These are phyloP conservation scores for Molossus molossus DNA, from an alignment of 2,797 vertebrate species.

Conservation along the genomic window DNA sequence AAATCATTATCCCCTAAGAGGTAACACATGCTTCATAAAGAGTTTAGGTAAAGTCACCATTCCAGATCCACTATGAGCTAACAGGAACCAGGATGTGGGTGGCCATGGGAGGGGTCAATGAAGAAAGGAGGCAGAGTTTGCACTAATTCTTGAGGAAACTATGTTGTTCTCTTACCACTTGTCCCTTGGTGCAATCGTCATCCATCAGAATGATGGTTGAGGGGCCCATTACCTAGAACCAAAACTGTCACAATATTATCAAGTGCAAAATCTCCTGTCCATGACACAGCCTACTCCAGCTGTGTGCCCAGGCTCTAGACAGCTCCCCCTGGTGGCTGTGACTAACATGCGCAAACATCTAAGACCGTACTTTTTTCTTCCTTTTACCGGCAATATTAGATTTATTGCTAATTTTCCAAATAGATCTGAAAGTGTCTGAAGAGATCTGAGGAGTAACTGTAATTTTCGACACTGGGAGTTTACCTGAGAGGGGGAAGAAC, in stretches of 20 bases:
- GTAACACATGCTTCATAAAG: background rate
- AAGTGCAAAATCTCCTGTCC: background rate
- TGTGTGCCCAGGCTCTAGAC: background rate
- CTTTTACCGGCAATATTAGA: constrained; percentile 77
- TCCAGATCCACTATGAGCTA: background rate
- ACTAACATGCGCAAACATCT: background rate
- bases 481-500: constrained; percentile 79
- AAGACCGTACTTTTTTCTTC: constrained; percentile 81
- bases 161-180: background rate
- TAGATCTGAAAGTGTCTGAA: constrained; percentile 87
- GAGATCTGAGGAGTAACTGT: constrained; percentile 88
- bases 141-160: background rate
- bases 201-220: background rate
- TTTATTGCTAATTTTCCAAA: constrained; percentile 86
- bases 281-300: background rate
- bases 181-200: background rate
- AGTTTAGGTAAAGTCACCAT: background rate
- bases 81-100: background rate
- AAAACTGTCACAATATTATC: background rate
- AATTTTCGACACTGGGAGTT: constrained; percentile 85
- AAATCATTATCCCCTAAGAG: background rate
- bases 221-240: background rate
- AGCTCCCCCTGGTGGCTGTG: constrained; percentile 11
- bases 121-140: background rate
- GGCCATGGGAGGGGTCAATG: rapidly evolving